Conservation (phyloP, 1,140 invertebrate species). For the Whitmania pigra region DNA sequence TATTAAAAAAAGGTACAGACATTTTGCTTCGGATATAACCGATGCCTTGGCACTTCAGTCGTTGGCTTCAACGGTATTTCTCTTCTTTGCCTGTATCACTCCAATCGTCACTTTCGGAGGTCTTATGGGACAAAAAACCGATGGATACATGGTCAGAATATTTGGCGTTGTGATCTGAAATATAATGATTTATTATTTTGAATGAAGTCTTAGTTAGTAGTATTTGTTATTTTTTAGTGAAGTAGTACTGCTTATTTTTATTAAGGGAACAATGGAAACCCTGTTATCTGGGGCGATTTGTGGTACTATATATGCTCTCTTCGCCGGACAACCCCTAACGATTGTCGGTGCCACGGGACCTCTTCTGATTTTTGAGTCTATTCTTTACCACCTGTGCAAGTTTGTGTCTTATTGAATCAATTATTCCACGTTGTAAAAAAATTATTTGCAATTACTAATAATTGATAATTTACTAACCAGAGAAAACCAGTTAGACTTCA, state of each 20-base stretch:
- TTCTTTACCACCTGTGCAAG: conserved; percentile 81
- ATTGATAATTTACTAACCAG: conserved; percentile 44
- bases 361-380: conserved; percentile 85
- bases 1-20: conserved; percentile 76
- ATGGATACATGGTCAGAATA: conserved; percentile 33
- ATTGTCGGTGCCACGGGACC: conserved; percentile 44
- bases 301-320: conserved; percentile 42
- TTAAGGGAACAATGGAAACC: conserved; percentile 40
- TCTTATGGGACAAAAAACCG: conserved; percentile 38
- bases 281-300: conserved; percentile 51
- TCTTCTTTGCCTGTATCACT: conserved; percentile 96
- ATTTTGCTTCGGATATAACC: conserved; percentile 52
- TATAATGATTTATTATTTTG: too few relatives aligned
- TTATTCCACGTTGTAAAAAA: too few relatives aligned
- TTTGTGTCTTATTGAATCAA: neutral
- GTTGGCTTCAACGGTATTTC: conserved; percentile 87
- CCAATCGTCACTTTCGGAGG: conserved; percentile 96
- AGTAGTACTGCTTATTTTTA: neutral
- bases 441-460: too few relatives aligned
- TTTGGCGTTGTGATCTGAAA: neutral
- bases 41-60: conserved; percentile 86
- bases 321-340: conserved; percentile 45
- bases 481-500: conserved; percentile 61
- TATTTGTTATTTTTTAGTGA: too few relatives aligned
- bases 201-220: too few relatives aligned